Evolutionary conservation across 2,113 vertebrate genomes (phyloP).

Genomic region (Pseudopodoces humilis): DNA sequence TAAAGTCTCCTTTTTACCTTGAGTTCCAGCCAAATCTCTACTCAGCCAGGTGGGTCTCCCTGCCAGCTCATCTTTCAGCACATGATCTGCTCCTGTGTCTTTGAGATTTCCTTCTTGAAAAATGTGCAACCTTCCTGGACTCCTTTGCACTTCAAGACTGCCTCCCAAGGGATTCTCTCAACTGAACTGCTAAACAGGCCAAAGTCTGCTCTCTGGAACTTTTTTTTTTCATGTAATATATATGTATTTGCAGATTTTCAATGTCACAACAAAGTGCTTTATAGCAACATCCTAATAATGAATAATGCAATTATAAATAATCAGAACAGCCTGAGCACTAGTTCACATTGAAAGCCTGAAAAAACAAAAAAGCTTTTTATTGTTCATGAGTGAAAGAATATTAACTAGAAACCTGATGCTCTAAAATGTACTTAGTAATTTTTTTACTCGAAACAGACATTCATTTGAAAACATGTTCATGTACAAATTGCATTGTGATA

Average conservation of each 20-base stretch:
- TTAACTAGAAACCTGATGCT: background rate
- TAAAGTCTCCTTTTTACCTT: background rate
- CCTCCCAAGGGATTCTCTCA: background rate
- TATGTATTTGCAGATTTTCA: background rate
- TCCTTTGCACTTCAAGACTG: background rate
- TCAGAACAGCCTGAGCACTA: background rate
- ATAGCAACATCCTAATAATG: background rate
- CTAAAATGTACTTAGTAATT: background rate
- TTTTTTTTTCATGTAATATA: background rate
- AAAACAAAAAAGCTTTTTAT: background rate
- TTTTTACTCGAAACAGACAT: background rate
- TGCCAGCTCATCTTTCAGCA: background rate
- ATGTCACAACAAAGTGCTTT: background rate
- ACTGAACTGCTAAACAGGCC: background rate
- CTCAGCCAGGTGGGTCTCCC: background rate
- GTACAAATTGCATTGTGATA: background rate
- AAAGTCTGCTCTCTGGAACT: background rate
- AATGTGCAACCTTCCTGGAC: background rate
- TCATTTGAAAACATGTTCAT: background rate
- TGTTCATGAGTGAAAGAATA: background rate
- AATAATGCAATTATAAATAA: background rate
- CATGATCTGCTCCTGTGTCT: background rate
- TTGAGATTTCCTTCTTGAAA: background rate
- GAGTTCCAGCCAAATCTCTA: background rate
- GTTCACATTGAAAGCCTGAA: background rate